phyloP scores from a whole-genome alignment of 2,888 invertebrate species.

The Drosophila meridiana region DNA sequence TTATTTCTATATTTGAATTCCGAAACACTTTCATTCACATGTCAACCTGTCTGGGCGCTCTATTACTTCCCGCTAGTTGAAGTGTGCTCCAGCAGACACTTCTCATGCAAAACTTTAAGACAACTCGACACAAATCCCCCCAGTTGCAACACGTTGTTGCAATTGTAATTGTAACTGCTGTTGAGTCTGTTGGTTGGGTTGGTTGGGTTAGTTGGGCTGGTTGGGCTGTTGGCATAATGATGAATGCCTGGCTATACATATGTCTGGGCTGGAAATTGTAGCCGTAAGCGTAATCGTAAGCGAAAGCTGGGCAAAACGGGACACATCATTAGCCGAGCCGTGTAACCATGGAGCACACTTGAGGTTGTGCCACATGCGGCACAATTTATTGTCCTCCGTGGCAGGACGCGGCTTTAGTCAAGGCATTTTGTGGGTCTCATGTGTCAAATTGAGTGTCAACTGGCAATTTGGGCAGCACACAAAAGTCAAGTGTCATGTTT shows the following conservation, averaged over 20 bases:
- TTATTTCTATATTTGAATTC: background rate
- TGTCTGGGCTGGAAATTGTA: slow-evolving; percentile 66
- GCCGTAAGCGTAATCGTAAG: slow-evolving; percentile 42
- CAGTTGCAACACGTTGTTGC: slow-evolving; percentile 23
- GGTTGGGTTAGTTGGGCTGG: slow-evolving; percentile 9
- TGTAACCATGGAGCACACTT: slow-evolving; percentile 77
- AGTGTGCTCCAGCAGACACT: slow-evolving; percentile 27
- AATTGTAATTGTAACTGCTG: slow-evolving; percentile 55
- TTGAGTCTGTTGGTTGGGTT: slow-evolving; percentile 23
- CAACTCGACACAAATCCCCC: slow-evolving; percentile 16
- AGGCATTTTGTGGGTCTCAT: slow-evolving; percentile 69
- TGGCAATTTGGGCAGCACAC: slow-evolving; percentile 79
- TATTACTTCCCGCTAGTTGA: slow-evolving; percentile 21
- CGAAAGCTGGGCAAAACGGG: slow-evolving; percentile 42
- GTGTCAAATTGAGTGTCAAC: slow-evolving; percentile 84
- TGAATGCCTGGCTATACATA: slow-evolving; percentile 74
- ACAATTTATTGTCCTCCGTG: slow-evolving; percentile 19
- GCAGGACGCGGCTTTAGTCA: slow-evolving; percentile 37
- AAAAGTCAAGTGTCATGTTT: slow-evolving; percentile 84
- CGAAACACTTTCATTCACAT: background rate
- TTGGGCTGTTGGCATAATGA: slow-evolving; percentile 66
- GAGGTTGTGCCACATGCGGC: slow-evolving; percentile 67
- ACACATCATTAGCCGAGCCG: slow-evolving; percentile 78
- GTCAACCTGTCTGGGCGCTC: slow-evolving; percentile 8
- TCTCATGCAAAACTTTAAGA: slow-evolving; percentile 40